phyloP scores from a whole-genome alignment of 2,113 vertebrate species.

The Carettochelys insculpta region DNA sequence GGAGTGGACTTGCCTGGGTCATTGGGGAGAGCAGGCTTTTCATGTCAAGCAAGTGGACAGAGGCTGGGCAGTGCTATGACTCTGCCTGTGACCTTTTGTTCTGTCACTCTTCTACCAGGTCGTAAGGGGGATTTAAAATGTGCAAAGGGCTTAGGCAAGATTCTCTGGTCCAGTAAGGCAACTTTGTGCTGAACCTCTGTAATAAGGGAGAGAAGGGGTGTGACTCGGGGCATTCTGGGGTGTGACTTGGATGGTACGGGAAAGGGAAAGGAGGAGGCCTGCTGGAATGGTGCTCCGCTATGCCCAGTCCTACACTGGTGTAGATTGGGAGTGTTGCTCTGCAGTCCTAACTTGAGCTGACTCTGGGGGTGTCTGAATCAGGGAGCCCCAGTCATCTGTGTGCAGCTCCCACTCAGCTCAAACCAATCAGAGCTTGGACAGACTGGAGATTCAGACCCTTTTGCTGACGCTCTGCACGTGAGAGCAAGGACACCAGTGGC shows the following conservation, averaged over 20 bases:
- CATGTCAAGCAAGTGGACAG: neutral
- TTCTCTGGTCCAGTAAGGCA: neutral
- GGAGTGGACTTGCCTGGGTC: neutral
- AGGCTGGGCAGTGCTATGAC: neutral
- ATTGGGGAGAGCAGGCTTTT: neutral
- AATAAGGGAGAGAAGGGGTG: neutral
- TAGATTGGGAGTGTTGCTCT: neutral
- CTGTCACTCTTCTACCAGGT: neutral
- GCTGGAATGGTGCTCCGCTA: neutral
- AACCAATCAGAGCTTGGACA: neutral
- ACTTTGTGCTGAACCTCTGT: neutral
- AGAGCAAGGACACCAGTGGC: neutral
- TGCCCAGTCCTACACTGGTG: neutral
- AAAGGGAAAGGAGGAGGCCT: neutral
- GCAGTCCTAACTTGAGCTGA: neutral
- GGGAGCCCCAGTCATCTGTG: neutral
- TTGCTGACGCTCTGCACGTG: neutral
- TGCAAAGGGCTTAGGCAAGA: neutral
- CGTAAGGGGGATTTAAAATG: neutral
- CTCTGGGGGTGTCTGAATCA: neutral
- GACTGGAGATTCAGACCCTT: neutral
- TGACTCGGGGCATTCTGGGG: neutral
- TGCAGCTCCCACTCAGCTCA: neutral
- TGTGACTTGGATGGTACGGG: neutral
- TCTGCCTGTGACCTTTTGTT: neutral